Evolutionary conservation across 1,140 invertebrate genomes (phyloP).

Genomic region (Eriosoma lanigerum): DNA sequence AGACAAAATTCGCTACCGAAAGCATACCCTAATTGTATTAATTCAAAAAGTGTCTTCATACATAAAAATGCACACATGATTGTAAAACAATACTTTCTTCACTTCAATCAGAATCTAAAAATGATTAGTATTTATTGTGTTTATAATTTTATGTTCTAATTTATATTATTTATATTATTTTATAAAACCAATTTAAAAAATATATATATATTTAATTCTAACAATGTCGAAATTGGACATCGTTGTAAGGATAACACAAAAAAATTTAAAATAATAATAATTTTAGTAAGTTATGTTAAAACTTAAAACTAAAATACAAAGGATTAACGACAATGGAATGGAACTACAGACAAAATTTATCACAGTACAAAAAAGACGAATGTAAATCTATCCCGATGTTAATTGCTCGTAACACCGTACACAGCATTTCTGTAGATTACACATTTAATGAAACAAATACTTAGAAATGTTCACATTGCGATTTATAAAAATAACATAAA

Average conservation of each 20-base stretch:
- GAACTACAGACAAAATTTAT: conserved; percentile 11
- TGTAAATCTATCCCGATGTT: conserved; percentile 19
- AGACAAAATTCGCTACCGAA: no score
- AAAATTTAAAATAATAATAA: background rate
- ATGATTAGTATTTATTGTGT: no score
- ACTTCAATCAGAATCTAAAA: no score
- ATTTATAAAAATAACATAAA: background rate
- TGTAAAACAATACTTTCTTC: no score
- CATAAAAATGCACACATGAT: no score
- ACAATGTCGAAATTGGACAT: background rate
- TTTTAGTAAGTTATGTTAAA: background rate
- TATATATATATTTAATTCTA: no score
- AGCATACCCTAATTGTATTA: no score
- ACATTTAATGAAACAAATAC: conserved; percentile 36
- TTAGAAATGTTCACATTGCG: background rate
- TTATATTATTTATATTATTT: no score
- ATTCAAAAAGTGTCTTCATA: no score
- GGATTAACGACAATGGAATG: conserved; percentile 6
- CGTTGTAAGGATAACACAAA: background rate
- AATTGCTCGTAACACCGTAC: conserved; percentile 24
- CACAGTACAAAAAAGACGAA: conserved; percentile 20
- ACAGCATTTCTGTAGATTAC: background rate
- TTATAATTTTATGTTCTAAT: no score
- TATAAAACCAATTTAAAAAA: no score
- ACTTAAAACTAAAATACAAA: conserved; percentile 3